These are phyloP conservation scores for Sebastes vulpes DNA, from an alignment of 2,797 vertebrate species.

Conservation along the genomic window DNA sequence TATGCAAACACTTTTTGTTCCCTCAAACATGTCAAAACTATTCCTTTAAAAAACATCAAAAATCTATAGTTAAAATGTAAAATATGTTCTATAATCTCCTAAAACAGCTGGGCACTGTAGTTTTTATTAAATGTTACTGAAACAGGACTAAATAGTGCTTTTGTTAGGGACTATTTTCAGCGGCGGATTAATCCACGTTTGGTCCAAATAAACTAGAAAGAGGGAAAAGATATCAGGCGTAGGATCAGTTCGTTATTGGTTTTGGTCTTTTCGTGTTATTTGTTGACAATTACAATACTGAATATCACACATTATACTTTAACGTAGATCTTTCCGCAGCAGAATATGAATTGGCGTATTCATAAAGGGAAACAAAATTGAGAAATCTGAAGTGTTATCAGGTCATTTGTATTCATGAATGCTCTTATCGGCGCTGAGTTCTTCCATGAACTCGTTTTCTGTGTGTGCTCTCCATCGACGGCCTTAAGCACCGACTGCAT, in stretches of 20 bases:
- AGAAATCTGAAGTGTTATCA: constrained; percentile 3
- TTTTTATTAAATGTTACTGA: neutral
- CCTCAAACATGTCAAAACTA: no score
- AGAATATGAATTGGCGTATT: neutral
- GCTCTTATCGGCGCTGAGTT: neutral
- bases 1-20: neutral
- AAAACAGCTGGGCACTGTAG: neutral
- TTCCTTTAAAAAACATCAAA: no score
- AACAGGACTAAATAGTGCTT: neutral
- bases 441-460: neutral
- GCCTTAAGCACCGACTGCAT: constrained; percentile 45
- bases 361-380: neutral
- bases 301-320: neutral
- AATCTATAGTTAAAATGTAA: no score
- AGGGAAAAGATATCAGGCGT: neutral
- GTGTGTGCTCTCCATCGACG: neutral
- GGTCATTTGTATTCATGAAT: constrained; percentile 6
- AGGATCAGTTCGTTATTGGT: neutral
- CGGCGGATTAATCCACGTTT: neutral
- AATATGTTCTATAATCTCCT: neutral
- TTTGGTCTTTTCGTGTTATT: constrained; percentile 6
- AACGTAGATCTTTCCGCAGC: neutral
- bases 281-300: neutral
- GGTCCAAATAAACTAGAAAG: neutral
- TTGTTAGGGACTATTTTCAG: neutral